A percentile compares a stretch with the other conserved stretches of the same genome.
phyloP scores from a whole-genome alignment of 2,113 vertebrate species.

The Eudyptes chrysolophus region DNA sequence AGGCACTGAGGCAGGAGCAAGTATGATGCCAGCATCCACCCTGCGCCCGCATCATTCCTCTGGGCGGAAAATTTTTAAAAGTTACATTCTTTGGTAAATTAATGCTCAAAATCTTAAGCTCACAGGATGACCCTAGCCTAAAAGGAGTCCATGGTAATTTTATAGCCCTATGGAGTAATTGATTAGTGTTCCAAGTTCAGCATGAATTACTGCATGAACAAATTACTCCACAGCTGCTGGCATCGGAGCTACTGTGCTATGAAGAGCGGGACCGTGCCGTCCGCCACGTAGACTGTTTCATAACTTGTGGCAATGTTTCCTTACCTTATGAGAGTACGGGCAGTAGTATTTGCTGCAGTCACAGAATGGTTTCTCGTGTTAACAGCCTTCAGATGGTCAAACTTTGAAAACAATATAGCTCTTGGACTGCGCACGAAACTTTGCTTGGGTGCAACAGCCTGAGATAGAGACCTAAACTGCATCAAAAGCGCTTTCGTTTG shows the following conservation, averaged over 20 bases:
- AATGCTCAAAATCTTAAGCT: not conserved
- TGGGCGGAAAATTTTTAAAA: fast-evolving
- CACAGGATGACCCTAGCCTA: not conserved
- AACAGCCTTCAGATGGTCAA: not conserved
- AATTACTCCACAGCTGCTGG: not conserved
- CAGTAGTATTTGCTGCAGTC: not conserved
- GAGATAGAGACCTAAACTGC: not conserved
- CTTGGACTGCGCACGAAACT: fast-evolving
- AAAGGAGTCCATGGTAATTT: not conserved
- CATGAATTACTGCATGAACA: not conserved
- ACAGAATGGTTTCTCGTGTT: fast-evolving
- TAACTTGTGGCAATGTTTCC: not conserved
- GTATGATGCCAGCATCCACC: not conserved
- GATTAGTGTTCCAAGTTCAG: not conserved
- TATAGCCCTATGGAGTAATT: not conserved
- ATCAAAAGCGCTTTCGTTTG: not conserved
- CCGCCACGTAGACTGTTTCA: fast-evolving
- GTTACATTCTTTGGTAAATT: not conserved
- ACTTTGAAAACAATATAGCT: not conserved
- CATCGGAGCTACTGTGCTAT: fast-evolving
- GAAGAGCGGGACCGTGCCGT: not conserved
- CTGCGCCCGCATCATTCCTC: fast-evolving
- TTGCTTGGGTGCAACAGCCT: not conserved
- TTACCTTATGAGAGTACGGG: fast-evolving
- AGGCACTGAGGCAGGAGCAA: not conserved